Percentiles rank a stretch among this genome's conserved stretches.
phyloP scores from a whole-genome alignment of 2,888 invertebrate species.

The Rhingia campestris region DNA sequence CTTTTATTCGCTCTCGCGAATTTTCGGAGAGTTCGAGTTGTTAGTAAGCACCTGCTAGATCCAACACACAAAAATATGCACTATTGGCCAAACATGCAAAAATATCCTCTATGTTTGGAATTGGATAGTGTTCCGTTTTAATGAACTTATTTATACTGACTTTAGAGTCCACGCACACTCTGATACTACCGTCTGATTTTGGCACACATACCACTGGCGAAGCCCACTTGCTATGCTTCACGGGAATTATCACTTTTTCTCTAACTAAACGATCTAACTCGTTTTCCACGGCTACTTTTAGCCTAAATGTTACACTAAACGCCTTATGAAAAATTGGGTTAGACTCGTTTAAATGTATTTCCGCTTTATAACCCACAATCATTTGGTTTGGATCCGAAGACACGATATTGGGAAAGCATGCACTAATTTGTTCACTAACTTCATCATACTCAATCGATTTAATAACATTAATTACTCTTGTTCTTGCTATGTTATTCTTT shows the following conservation, averaged over 20 bases:
- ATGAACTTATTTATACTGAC: slow-evolving; percentile 15
- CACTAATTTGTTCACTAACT: neutral
- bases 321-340: neutral
- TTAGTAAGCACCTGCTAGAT: slow-evolving; percentile 40
- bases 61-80: slow-evolving; percentile 12
- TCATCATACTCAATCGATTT: neutral
- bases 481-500: neutral
- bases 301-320: neutral
- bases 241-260: slow-evolving; percentile 3
- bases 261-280: neutral
- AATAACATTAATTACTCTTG: neutral
- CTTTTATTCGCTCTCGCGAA: slow-evolving; percentile 1
- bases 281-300: neutral
- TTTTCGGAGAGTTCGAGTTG: slow-evolving; percentile 26
- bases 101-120: slow-evolving; percentile 46
- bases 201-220: slow-evolving; percentile 47
- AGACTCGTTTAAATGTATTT: neutral
- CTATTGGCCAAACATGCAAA: slow-evolving; percentile 30
- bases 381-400: neutral
- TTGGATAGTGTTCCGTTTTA: slow-evolving; percentile 32
- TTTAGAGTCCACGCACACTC: slow-evolving; percentile 51
- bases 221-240: slow-evolving; percentile 39
- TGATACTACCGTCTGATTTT: slow-evolving; percentile 44
- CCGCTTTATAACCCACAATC: neutral
- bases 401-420: neutral